phyloP scores from a whole-genome alignment of 2,888 invertebrate species.

The Drosophila kanekoi region DNA sequence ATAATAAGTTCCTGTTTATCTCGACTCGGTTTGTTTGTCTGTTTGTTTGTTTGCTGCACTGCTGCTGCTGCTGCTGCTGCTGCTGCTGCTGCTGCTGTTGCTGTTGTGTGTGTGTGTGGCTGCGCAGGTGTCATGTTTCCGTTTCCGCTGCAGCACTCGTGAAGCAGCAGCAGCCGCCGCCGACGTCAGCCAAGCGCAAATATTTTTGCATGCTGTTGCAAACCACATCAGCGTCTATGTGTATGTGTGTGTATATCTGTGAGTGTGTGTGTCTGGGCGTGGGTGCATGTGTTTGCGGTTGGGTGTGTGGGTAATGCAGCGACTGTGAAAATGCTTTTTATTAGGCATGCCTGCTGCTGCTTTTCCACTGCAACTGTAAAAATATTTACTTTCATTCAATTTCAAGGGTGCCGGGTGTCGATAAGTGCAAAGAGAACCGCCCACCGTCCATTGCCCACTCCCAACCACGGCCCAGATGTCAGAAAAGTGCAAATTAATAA shows the following conservation, averaged over 20 bases:
- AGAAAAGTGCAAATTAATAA: constrained; percentile 53
- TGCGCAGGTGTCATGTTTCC: constrained; percentile 77
- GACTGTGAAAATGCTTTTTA: constrained; percentile 42
- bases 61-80: constrained; percentile 13
- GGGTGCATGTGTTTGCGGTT: constrained; percentile 3
- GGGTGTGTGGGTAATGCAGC: constrained; percentile 8
- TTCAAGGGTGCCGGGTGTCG: constrained; percentile 55
- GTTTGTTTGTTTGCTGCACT: constrained; percentile 53
- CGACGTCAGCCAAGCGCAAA: constrained; percentile 64
- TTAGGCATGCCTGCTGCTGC: constrained; percentile 43
- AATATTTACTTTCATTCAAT: constrained; percentile 70
- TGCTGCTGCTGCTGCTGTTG: too few relatives aligned
- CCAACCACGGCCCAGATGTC: neutral
- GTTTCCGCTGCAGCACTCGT: constrained; percentile 67
- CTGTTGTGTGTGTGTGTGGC: constrained; percentile 21
- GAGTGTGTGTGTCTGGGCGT: constrained; percentile 6
- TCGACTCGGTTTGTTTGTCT: constrained; percentile 60
- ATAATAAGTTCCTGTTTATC: constrained; percentile 80
- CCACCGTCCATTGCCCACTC: neutral
- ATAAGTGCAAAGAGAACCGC: constrained; percentile 56
- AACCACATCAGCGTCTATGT: constrained; percentile 31
- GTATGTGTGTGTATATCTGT: constrained; percentile 3
- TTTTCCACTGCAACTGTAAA: constrained; percentile 38
- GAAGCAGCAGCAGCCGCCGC: constrained; percentile 31
- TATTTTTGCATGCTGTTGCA: constrained; percentile 62